phyloP scores from a whole-genome alignment of 2,797 vertebrate genomes.

The Mastacembelus armatus region DNA sequence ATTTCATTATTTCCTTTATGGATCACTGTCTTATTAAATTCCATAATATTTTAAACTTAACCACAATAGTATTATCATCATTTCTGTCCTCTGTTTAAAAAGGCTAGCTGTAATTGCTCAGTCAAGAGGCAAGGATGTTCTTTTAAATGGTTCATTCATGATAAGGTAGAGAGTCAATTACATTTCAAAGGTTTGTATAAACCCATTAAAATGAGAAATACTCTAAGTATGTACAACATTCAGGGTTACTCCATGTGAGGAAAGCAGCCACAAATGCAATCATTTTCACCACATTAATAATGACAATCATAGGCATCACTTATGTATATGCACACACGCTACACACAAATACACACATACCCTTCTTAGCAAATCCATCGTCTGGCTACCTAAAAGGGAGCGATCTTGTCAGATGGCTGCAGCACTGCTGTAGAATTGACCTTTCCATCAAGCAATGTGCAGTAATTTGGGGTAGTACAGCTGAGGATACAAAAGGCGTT shows the following conservation, averaged over 20 bases:
- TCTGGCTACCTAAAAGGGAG: slow-evolving; percentile 6
- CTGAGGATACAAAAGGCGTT: slow-evolving; percentile 1
- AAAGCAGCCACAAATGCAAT: not conserved
- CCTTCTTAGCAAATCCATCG: slow-evolving; percentile 9
- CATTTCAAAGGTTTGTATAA: slow-evolving; percentile 2
- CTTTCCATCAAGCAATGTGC: slow-evolving; percentile 62
- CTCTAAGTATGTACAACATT: not conserved
- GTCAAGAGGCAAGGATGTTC: not conserved
- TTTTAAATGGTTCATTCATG: slow-evolving; percentile 6
- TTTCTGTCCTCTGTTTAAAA: slow-evolving; percentile 1
- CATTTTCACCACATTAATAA: not conserved
- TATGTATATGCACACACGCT: too few relatives aligned
- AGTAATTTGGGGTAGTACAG: slow-evolving; percentile 66
- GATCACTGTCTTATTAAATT: not conserved
- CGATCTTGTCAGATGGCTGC: slow-evolving; percentile 44
- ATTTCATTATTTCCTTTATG: not conserved
- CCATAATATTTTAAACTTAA: not conserved
- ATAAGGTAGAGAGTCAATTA: not conserved
- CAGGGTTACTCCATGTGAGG: not conserved
- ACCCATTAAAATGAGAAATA: not conserved
- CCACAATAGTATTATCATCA: not conserved
- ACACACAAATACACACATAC: slow-evolving; percentile 6
- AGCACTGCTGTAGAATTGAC: slow-evolving; percentile 67
- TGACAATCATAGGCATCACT: not conserved
- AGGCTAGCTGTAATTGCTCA: not conserved